Percentiles rank a stretch among this genome's conserved stretches.
Conservation (phyloP, 2,888 invertebrate species). For the Epirrhoe tristata region DNA sequence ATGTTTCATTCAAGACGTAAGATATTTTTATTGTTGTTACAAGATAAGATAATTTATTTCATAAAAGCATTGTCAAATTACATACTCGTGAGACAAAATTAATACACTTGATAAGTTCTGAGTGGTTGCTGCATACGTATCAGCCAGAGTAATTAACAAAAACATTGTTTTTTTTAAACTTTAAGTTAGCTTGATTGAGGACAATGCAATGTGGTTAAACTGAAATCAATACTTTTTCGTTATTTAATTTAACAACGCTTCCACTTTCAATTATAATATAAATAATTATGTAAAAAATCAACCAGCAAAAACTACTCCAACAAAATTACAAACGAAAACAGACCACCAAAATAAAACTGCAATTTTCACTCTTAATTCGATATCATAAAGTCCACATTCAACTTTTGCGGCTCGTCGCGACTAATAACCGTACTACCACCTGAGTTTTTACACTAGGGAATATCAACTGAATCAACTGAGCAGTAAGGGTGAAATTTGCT, state of each 20-base stretch:
- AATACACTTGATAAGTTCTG: too few relatives aligned
- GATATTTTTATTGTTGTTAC: background rate
- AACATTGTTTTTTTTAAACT: too few relatives aligned
- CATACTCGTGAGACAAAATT: too few relatives aligned
- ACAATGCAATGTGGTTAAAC: too few relatives aligned
- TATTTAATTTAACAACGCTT: constrained; percentile 11
- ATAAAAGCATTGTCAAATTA: too few relatives aligned
- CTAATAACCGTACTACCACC: constrained; percentile 31
- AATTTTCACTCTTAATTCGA: constrained; percentile 25
- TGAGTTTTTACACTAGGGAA: constrained; percentile 21
- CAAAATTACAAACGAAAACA: constrained; percentile 27
- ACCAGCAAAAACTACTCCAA: constrained; percentile 18
- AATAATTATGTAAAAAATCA: constrained; percentile 12
- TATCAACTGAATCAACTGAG: constrained; percentile 11
- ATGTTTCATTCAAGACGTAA: background rate
- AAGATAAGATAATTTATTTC: too few relatives aligned
- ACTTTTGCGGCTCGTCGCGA: constrained; percentile 24
- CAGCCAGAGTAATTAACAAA: too few relatives aligned
- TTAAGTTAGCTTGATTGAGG: too few relatives aligned
- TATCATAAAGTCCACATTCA: constrained; percentile 27
- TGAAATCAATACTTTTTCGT: background rate
- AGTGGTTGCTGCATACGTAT: too few relatives aligned
- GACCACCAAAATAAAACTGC: constrained; percentile 22
- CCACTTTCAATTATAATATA: constrained; percentile 1
- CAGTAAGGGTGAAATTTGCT: constrained; percentile 23